Percentiles rank a stretch among this genome's conserved stretches.
Evolutionary conservation across 1,140 invertebrate species (phyloP).

Genomic region (Aleiodes sp.): DNA sequence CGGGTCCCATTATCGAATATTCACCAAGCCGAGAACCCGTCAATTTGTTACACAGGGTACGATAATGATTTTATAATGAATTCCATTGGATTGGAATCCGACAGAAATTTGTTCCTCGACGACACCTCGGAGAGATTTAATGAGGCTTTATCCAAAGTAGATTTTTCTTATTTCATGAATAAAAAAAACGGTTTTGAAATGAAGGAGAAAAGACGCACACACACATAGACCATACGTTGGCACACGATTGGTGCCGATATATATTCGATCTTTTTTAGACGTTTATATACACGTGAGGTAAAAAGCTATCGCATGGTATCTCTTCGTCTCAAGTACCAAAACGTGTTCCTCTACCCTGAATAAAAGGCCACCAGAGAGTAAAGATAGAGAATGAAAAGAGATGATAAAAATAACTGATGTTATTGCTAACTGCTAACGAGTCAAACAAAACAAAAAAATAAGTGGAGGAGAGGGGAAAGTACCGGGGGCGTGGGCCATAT

Average conservation of each 20-base stretch:
- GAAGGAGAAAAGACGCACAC: not conserved
- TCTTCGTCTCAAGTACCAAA: constrained; percentile 58
- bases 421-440: constrained; percentile 61
- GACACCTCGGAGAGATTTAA: constrained; percentile 6
- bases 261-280: no score
- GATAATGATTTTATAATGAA: constrained; percentile 17
- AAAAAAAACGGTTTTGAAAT: not conserved
- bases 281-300: constrained; percentile 21
- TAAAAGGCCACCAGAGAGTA: not conserved
- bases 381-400: constrained; percentile 37
- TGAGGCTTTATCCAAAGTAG: not conserved
- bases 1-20: constrained; percentile 1
- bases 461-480: no score
- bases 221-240: no score
- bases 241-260: no score
- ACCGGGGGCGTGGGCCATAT: constrained; percentile 31
- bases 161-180: not conserved
- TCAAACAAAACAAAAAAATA: constrained; percentile 46
- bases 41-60: constrained; percentile 3
- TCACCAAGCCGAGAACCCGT: not conserved
- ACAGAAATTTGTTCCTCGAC: constrained; percentile 3
- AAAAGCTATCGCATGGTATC: constrained; percentile 53
- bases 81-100: not conserved
- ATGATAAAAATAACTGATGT: constrained; percentile 63
- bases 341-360: constrained; percentile 48